Percentiles rank a stretch among this genome's conserved stretches.
phyloP scores from a whole-genome alignment of 2,797 vertebrate species.

The Acanthornis magna region DNA sequence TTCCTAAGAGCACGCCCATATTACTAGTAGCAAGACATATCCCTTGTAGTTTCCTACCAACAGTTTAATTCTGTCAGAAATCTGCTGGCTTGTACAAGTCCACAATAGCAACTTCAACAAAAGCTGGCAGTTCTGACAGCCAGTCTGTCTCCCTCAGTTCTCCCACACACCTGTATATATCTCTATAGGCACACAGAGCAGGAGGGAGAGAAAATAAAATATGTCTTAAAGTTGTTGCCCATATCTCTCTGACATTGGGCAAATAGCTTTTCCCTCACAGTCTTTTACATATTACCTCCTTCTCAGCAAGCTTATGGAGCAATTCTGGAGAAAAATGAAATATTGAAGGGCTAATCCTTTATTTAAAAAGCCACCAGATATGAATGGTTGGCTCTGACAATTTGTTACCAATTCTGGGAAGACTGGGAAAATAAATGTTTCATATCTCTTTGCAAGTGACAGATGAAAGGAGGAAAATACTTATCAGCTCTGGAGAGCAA shows the following conservation, averaged over 20 bases:
- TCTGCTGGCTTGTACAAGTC: not conserved
- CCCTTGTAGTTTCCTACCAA: not conserved
- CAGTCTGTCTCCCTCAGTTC: not conserved
- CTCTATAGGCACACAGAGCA: not conserved
- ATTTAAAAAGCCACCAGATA: constrained; percentile 37
- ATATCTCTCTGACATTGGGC: not conserved
- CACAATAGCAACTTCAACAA: not conserved
- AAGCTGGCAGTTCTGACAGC: not conserved
- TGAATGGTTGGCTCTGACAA: not conserved
- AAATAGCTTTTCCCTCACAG: not conserved
- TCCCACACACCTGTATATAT: not conserved
- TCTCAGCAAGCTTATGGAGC: not conserved
- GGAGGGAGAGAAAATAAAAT: not conserved
- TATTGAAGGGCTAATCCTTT: constrained; percentile 32
- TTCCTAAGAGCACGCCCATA: not conserved
- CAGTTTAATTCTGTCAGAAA: not conserved
- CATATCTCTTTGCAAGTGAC: not conserved
- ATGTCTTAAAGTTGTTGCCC: not conserved
- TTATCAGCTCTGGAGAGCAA: not conserved
- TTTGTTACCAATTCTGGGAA: constrained; percentile 9
- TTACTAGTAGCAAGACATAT: not conserved
- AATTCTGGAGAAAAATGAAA: constrained; percentile 12
- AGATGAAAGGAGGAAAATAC: constrained; percentile 35
- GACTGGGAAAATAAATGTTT: constrained; percentile 35
- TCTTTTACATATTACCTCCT: not conserved